Base-by-base conservation (phyloP, 2,797 vertebrate species). In the Pangasius mekongensis region DNA sequence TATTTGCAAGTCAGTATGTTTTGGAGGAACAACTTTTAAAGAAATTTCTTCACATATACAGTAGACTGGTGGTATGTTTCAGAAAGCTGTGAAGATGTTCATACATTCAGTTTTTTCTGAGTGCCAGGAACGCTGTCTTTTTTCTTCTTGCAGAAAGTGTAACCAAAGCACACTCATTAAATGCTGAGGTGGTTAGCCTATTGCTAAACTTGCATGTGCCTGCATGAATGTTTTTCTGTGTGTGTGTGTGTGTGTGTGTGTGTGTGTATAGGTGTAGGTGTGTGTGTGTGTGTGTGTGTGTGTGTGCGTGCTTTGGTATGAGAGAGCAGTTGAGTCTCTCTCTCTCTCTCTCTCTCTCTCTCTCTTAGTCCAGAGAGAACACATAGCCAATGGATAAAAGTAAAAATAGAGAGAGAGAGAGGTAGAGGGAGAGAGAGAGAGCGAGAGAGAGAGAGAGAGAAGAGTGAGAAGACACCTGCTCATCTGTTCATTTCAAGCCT, bases 401-500 rank as follows among this genome's bases (percentile, higher is more conserved):
- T 18, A 49, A 33, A 18, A 86, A 36, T 76, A 67, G 30, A 47
- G 36, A 56, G 16, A 56, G 16, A 73, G 78, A 81, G 30, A n/a
- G 27, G 43, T 43, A 54, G 49, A 54, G 64, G 56, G 56, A 3
- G 69, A 69, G 30, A 67, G 49, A 62, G 62, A 87, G 77, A 81
- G 71, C 47, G 43, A 47, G 74, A 73, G 77, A 74, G 54, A 52
- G 74, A 81, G 81, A 87, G 47, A 71, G 73, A 62, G 43, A 83
- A 30, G 18, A 56, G 43, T 78, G 69, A 36, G 93, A 93, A 93
- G 91, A 86, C 92, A 94, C 90, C 91, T 92, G 92, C 91, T 94
- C 91, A 78, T 89, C 91, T 93, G 89, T 62, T 91, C 33, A 90
- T 91, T 90, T 90, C 87, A 74, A 66, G 82, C 86, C 86, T 93